Base-by-base conservation (phyloP, 2,113 vertebrate genomes). In the Hippocampus comes region DNA sequence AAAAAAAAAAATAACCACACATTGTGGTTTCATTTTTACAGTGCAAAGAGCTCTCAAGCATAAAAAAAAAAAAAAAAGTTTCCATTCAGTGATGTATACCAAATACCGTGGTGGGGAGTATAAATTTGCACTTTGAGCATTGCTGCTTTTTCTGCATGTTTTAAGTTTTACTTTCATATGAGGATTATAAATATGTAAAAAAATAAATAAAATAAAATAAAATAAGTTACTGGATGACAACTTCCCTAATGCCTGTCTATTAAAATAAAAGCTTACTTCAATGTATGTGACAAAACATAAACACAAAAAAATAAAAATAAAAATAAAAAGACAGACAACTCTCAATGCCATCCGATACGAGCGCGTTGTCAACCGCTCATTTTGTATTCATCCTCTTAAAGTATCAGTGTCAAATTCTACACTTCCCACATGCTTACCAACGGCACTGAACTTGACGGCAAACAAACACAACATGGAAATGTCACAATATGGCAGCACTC, bases 361-460 rank as follows among this genome's bases (percentile, higher is more conserved):
- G 42, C 57, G 38, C 18, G 20, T 23, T 74, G 46, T 75, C 46
- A 59, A 57, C 21, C 38, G 53, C 34, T 60, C 17, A 60, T 71
- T 71, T 63, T 63, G 18, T 51, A 73, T 75, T 71, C 59, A 67
- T 43, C 61, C 64, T 30, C 46, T 48, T 77, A 41, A 75, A 60
- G n/a, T 55, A 63, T 70, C 70, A 63, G 17, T 53, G 68, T 77
- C 25, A 61, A 64, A 21, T 46, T 70, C 63, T 61, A 49, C 72
- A 65, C 75, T 71, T 65, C 59, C 59, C 67, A 74, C 43, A 38
- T 9, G 41, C 68, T 70, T 46, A 75, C 74, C 49, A 9, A 55
- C 59, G 43, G 76, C 42, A 61, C 65, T 66, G 25, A 70, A 49
- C 56, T 46, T 76, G 67, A 72, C 70, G 57, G 63, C 38, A 56